phyloP scores from a whole-genome alignment of 1,140 invertebrate genomes.

The Drosophila grimshawi region DNA sequence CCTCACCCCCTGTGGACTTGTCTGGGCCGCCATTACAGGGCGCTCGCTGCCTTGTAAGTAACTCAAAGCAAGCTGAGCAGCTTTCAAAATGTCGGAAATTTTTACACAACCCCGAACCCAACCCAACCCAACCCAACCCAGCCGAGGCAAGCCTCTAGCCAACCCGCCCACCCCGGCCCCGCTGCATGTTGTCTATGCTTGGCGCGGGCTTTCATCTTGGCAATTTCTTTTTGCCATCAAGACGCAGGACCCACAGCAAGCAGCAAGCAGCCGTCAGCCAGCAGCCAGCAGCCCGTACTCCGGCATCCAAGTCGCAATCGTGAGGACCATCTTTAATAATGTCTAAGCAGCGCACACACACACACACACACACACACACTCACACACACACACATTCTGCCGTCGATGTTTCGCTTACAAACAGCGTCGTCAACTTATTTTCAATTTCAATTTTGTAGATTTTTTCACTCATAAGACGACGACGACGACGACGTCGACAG shows the following conservation, averaged over 20 bases:
- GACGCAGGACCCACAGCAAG: not conserved
- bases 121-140: not conserved
- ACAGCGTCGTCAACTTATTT: conserved; percentile 80
- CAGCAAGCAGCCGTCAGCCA: conserved; percentile 14
- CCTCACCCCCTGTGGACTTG: not conserved
- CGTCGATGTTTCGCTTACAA: conserved; percentile 28
- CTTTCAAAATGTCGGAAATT: conserved; percentile 82
- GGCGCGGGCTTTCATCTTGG: conserved; percentile 72
- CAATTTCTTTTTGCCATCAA: conserved; percentile 75
- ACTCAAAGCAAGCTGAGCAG: conserved; percentile 75
- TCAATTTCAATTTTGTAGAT: conserved; percentile 83
- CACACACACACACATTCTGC: not conserved
- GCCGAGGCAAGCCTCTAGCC: not conserved
- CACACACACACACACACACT: not conserved
- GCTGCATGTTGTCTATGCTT: conserved; percentile 52
- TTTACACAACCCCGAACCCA: conserved; percentile 52
- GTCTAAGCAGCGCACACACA: conserved; percentile 56
- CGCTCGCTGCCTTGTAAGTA: conserved; percentile 43
- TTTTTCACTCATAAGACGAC: conserved; percentile 74
- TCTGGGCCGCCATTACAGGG: conserved; percentile 35
- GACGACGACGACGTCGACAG: conserved; percentile 25
- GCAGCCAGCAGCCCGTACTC: not conserved
- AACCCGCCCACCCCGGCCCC: not conserved
- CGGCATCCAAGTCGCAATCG: conserved; percentile 27
- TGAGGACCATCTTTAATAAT: conserved; percentile 73